phyloP scores from a whole-genome alignment of 2,888 invertebrate genomes.

The Cryptocheilus praepositus region DNA sequence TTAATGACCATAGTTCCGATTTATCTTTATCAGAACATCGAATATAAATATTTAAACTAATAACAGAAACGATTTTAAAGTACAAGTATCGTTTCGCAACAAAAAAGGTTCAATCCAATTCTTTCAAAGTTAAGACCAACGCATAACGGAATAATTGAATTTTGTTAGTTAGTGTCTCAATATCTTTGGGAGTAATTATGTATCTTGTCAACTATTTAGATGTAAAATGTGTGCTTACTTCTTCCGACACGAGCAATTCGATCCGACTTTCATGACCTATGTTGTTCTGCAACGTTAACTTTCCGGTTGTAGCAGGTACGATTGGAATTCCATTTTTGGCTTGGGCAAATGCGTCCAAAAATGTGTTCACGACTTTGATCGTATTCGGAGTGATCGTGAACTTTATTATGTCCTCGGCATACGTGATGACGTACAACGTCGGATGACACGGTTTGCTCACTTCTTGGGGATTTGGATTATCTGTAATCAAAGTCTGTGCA shows the following conservation, averaged over 20 bases:
- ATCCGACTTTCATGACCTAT: constrained; percentile 75
- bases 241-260: constrained; percentile 62
- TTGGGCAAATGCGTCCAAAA: constrained; percentile 73
- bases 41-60: too few species aligned
- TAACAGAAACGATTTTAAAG: too few species aligned
- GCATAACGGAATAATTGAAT: too few species aligned
- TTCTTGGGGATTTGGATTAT: constrained; percentile 42
- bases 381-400: constrained; percentile 82
- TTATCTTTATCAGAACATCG: too few species aligned
- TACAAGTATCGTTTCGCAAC: too few species aligned
- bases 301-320: constrained; percentile 58
- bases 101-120: too few species aligned
- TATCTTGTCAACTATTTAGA: too few species aligned
- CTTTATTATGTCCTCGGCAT: constrained; percentile 81
- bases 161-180: too few species aligned
- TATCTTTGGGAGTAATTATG: too few species aligned
- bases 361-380: constrained; percentile 78
- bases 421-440: constrained; percentile 83
- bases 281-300: constrained; percentile 78
- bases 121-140: too few species aligned
- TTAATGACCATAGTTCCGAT: too few species aligned
- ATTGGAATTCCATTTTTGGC: constrained; percentile 68
- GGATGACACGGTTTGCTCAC: constrained; percentile 46
- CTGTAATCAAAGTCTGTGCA: constrained; percentile 44
- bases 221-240: constrained; percentile 57